phyloP scores from a whole-genome alignment of 2,888 invertebrate species.

The Galeopsomyia nigrocyanea region DNA sequence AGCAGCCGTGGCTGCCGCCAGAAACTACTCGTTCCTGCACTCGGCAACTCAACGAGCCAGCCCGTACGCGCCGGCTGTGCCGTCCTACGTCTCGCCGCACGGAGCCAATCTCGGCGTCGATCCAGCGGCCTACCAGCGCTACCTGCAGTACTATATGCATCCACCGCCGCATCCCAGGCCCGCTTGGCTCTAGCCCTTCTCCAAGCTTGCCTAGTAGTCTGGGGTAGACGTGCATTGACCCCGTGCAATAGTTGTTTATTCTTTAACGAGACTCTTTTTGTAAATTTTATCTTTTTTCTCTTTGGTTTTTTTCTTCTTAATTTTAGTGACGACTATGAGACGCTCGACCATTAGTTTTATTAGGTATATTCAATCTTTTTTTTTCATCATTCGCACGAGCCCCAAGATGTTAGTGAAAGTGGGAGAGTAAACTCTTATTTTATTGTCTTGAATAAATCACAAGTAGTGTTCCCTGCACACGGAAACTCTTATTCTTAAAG shows the following conservation, averaged over 20 bases:
- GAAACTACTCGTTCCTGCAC: conserved; percentile 64
- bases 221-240: conserved; percentile 10
- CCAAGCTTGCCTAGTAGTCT: conserved; percentile 34
- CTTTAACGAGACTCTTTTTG: conserved; percentile 5
- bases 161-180: conserved; percentile 66
- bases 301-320: not conserved
- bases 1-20: conserved; percentile 48
- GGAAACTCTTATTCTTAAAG: conserved; percentile 26
- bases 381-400: conserved; percentile 9
- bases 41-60: conserved; percentile 61
- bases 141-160: conserved; percentile 65
- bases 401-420: conserved; percentile 4
- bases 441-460: conserved; percentile 14
- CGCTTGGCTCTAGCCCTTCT: conserved; percentile 64
- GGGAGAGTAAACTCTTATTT: conserved; percentile 5
- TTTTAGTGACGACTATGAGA: too few species aligned
- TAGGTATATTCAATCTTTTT: not conserved
- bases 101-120: conserved; percentile 64
- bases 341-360: too few species aligned
- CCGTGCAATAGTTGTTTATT: conserved; percentile 16
- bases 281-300: conserved; percentile 8
- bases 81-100: conserved; percentile 64
- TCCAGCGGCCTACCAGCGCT: conserved; percentile 66
- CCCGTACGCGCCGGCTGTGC: conserved; percentile 64
- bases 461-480: conserved; percentile 9